Conservation (phyloP, 2,113 vertebrate species). For the Thinocorus orbignyianus region DNA sequence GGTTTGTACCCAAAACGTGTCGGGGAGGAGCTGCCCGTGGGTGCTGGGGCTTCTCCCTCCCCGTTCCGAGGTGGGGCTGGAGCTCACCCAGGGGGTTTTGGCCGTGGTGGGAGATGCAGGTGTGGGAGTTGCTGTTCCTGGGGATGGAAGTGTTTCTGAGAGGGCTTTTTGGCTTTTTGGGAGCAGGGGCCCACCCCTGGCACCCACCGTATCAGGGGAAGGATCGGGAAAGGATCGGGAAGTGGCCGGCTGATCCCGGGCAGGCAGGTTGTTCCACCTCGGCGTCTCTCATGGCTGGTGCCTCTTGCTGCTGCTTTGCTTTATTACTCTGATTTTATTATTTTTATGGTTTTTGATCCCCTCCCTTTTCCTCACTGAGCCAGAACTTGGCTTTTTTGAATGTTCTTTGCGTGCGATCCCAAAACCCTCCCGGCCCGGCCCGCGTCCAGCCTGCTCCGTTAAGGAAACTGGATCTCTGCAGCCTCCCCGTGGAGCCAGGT, state of each 20-base stretch:
- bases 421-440: accelerated
- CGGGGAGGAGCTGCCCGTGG: background rate
- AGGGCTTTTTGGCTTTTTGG: background rate
- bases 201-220: accelerated
- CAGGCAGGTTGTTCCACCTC: background rate
- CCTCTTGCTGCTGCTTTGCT: background rate
- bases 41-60: background rate
- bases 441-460: background rate
- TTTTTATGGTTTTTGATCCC: background rate
- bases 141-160: background rate
- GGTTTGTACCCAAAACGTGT: no score
- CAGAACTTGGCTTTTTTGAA: background rate
- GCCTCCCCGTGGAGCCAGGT: background rate
- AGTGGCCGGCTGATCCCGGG: background rate
- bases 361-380: background rate
- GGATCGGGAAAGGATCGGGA: background rate
- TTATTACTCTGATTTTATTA: no score
- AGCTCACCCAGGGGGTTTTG: accelerated
- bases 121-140: accelerated
- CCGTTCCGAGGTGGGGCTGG: no score
- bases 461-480: slow-evolving; percentile 54
- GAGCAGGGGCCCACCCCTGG: background rate
- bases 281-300: accelerated
- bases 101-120: accelerated
- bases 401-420: accelerated